Percentiles rank a stretch among this genome's conserved stretches.
phyloP scores from a whole-genome alignment of 2,888 invertebrate species.

The Deroplatys truncata region DNA sequence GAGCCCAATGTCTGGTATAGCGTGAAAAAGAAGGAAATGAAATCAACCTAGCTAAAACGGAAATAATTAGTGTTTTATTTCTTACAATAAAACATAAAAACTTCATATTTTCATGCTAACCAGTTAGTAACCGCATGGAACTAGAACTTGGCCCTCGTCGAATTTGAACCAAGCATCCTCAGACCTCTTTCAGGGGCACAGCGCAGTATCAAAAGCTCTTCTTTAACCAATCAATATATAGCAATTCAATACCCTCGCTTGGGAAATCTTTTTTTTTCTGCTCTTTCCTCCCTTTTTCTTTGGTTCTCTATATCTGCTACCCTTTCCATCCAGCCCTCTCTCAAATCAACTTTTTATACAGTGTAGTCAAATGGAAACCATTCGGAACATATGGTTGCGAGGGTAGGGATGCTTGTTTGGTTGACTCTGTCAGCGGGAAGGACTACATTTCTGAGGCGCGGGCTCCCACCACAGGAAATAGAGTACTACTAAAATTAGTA shows the following conservation, averaged over 20 bases:
- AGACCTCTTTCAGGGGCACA: no score
- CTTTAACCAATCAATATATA: conserved; percentile 6
- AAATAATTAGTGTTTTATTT: no score
- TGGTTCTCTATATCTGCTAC: background rate
- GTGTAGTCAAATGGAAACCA: background rate
- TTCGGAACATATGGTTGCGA: background rate
- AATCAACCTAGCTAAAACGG: no score
- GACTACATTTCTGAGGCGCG: background rate
- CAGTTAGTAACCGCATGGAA: no score
- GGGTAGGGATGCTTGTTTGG: background rate
- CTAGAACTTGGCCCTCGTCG: no score
- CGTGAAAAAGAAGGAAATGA: no score
- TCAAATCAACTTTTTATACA: background rate
- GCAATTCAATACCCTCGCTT: background rate
- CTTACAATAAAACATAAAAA: no score
- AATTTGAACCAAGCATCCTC: no score
- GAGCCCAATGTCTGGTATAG: no score
- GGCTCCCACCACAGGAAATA: background rate
- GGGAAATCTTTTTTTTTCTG: background rate
- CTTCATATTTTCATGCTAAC: no score
- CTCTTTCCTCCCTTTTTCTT: background rate
- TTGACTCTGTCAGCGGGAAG: background rate
- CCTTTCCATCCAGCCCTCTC: background rate
- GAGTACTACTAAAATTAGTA: no score
- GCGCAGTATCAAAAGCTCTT: background rate